Conservation (phyloP, 2,113 vertebrate species). For the Pseudorasbora parva region DNA sequence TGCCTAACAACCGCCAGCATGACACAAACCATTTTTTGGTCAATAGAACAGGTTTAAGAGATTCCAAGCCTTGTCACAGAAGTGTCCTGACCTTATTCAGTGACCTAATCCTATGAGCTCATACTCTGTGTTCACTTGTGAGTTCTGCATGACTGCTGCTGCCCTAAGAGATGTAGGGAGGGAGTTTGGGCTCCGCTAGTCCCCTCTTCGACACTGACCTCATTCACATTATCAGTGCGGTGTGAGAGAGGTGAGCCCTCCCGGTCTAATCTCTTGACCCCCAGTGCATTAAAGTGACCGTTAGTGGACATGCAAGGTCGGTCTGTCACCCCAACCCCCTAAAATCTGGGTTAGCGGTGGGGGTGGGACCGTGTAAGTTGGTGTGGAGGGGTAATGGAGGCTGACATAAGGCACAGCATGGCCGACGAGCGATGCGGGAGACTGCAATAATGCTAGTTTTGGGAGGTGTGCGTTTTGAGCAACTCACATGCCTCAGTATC, state of each 20-base stretch:
- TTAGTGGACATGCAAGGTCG: constrained; percentile 74
- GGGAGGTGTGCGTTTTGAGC: background rate
- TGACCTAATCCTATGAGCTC: constrained; percentile 76
- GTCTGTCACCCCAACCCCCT: constrained; percentile 65
- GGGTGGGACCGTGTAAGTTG: constrained; percentile 49
- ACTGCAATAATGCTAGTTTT: constrained; percentile 10
- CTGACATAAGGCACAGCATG: constrained; percentile 47
- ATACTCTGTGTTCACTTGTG: constrained; percentile 75
- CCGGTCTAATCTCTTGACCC: constrained; percentile 77
- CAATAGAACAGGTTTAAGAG: constrained; percentile 36
- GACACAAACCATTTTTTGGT: constrained; percentile 20
- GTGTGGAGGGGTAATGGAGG: constrained; percentile 38
- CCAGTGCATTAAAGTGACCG: constrained; percentile 75
- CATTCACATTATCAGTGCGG: constrained; percentile 69
- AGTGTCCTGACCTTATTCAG: constrained; percentile 63
- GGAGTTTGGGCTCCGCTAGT: constrained; percentile 42
- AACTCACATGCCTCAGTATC: background rate
- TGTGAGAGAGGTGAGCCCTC: constrained; percentile 70
- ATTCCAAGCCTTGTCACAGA: constrained; percentile 42
- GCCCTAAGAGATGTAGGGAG: constrained; percentile 68
- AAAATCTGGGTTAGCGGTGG: background rate
- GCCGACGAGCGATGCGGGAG: constrained; percentile 42
- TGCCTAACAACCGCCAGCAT: constrained; percentile 4
- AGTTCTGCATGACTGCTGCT: constrained; percentile 80
- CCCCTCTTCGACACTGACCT: constrained; percentile 72